phyloP scores from a whole-genome alignment of 2,888 invertebrate genomes.

The Leucophenga maculata region DNA sequence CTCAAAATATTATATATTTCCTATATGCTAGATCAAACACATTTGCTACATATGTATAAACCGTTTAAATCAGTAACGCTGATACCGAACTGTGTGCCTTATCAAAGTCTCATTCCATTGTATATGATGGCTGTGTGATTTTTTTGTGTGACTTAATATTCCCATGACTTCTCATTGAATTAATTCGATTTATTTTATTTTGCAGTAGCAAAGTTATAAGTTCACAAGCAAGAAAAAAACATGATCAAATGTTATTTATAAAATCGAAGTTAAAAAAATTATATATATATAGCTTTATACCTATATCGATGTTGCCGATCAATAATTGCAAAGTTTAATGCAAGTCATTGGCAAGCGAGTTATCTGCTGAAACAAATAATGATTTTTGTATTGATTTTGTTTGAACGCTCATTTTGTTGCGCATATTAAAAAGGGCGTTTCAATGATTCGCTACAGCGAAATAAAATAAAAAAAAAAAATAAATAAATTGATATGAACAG shows the following conservation, averaged over 20 bases:
- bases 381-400: slow-evolving; percentile 10
- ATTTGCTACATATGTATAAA: too few relatives aligned
- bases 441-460: not conserved
- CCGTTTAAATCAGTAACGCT: too few relatives aligned
- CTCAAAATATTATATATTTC: too few relatives aligned
- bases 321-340: not conserved
- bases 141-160: slow-evolving; percentile 43
- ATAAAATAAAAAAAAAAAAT: not conserved
- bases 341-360: slow-evolving; percentile 7
- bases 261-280: not conserved
- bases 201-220: slow-evolving; percentile 9
- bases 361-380: not conserved
- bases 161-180: slow-evolving; percentile 46
- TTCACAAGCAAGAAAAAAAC: not conserved
- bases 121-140: slow-evolving; percentile 38
- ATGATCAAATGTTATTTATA: not conserved
- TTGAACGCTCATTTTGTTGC: not conserved
- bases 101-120: too few relatives aligned
- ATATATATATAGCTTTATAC: not conserved
- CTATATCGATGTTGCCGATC: not conserved
- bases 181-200: slow-evolving; percentile 32
- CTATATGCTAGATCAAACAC: too few relatives aligned
- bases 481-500: not conserved
- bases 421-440: slow-evolving; percentile 2
- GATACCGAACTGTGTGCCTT: too few relatives aligned